Conservation (phyloP, 2,888 invertebrate genomes). For the Agapostemon virescens region DNA sequence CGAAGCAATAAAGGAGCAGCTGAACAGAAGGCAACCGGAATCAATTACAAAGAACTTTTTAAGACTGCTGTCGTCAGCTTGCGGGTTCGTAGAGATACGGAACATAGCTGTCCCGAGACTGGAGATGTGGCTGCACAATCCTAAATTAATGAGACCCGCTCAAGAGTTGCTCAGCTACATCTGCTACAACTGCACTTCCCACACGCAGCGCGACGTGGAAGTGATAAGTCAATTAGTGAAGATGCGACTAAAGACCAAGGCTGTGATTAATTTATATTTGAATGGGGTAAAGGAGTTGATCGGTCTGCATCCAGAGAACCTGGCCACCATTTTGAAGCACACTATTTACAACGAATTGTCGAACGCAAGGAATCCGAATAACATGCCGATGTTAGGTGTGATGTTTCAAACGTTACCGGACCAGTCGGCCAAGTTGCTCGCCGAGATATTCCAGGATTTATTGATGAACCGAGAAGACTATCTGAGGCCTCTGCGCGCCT, state of each 20-base stretch:
- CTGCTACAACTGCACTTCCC: constrained; percentile 92
- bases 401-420: constrained; percentile 93
- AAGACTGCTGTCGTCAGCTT: constrained; percentile 90
- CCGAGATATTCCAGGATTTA: constrained; percentile 93
- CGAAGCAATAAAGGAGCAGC: constrained; percentile 93
- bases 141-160: constrained; percentile 94
- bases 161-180: constrained; percentile 95
- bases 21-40: constrained; percentile 91
- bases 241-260: constrained; percentile 96
- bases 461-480: constrained; percentile 94
- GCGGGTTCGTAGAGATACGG: constrained; percentile 93
- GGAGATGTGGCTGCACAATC: constrained; percentile 97
- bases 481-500: constrained; percentile 90
- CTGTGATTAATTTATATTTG: constrained; percentile 93
- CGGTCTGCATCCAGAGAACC: constrained; percentile 90
- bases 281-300: constrained; percentile 95
- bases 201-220: constrained; percentile 85
- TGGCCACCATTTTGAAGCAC: constrained; percentile 92
- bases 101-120: constrained; percentile 89
- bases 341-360: constrained; percentile 97
- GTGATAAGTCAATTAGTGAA: constrained; percentile 93
- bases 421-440: constrained; percentile 90
- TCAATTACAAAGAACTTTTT: constrained; percentile 94
- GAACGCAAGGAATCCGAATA: constrained; percentile 95
- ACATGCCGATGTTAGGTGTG: constrained; percentile 94